Evolutionary conservation across 2,797 vertebrate genomes (phyloP).

Genomic region (Apogon hyalosoma): DNA sequence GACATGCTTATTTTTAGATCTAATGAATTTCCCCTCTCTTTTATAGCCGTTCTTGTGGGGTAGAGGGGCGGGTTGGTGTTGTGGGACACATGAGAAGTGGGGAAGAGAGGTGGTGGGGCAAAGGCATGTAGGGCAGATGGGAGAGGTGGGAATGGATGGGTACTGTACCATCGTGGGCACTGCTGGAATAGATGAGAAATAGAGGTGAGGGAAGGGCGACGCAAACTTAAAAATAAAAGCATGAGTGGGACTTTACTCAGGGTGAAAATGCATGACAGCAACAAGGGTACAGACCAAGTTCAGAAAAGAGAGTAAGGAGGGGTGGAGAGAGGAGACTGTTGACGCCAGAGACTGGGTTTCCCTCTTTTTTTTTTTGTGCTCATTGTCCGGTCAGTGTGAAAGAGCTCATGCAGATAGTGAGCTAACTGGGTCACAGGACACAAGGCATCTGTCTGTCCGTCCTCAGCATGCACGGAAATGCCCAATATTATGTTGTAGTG

Average conservation of each 20-base stretch:
- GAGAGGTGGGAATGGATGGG: slow-evolving; percentile 31
- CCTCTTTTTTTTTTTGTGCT: slow-evolving; percentile 14
- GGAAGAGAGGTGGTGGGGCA: slow-evolving; percentile 6
- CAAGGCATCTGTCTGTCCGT: background rate
- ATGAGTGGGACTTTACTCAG: background rate
- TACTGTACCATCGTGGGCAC: slow-evolving; percentile 19
- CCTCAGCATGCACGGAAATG: slow-evolving; percentile 24
- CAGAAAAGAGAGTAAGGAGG: background rate
- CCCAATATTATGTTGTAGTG: slow-evolving; percentile 8
- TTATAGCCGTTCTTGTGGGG: slow-evolving; percentile 48
- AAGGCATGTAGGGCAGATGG: slow-evolving; percentile 46
- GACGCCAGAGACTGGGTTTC: slow-evolving; percentile 36
- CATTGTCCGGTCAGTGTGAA: slow-evolving; percentile 7
- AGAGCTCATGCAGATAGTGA: slow-evolving; percentile 11
- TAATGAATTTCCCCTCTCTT: slow-evolving; percentile 80
- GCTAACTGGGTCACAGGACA: slow-evolving; percentile 43
- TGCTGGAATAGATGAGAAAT: slow-evolving; percentile 35
- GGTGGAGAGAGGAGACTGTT: slow-evolving; percentile 4
- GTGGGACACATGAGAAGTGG: background rate
- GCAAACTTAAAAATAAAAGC: slow-evolving; percentile 1
- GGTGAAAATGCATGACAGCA: slow-evolving; percentile 8
- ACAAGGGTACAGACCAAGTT: slow-evolving; percentile 13
- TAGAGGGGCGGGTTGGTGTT: background rate
- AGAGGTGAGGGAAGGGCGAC: slow-evolving; percentile 12
- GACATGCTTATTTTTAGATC: slow-evolving; percentile 81